Base-by-base conservation (phyloP, 2,797 vertebrate species). In the Vipera ursinii region DNA sequence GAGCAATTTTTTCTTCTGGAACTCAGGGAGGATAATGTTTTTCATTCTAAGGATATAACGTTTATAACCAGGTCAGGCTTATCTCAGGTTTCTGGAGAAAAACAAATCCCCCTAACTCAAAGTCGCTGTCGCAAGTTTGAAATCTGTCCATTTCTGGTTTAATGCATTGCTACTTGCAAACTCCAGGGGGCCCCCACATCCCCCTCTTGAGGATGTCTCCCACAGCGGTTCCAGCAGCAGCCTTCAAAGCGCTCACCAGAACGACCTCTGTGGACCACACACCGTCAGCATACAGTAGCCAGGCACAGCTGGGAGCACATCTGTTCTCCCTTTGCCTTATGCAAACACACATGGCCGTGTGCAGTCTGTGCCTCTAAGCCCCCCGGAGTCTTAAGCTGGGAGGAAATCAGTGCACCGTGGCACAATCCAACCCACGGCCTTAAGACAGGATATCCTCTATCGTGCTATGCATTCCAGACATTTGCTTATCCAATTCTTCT, bases 301-400 rank as follows among this genome's bases (percentile, higher is more conserved):
- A 82, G 65, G 91, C 91, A 4, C 91, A 94, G 89, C 93, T 94
- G 93, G 91, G 86, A 89, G 59, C 89, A 73, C 93, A 94, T 94
- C 91, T 94, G 93, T 88, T 94, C 91, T 92, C 69, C 53, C 89
- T 94, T 92, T 94, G 93, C 89, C 86, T 90, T 92, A 59, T 65
- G 53, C 93, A 69, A 88, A 92, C 89, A 90, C 91, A 90, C 69
- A 28, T 14, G 22, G 91, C 93, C n/a, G 78, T n/a, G 69, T 93
- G 92, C 89, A 91, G 88, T 61, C 91, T 88, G 55, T 55, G 69
- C n/a, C 59, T 85, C 69, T 28, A 92, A 78, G 63, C 89, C 89
- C 22, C 55, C 17, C 2, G 85, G 56, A 93, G 86, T 65, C 89
- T 63, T 73, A 48, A 60, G 86, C 65, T 93, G 48, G 65, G 91